These are phyloP conservation scores for Acanthosepion esculentum DNA, from an alignment of 2,888 invertebrate species.

Conservation along the genomic window DNA sequence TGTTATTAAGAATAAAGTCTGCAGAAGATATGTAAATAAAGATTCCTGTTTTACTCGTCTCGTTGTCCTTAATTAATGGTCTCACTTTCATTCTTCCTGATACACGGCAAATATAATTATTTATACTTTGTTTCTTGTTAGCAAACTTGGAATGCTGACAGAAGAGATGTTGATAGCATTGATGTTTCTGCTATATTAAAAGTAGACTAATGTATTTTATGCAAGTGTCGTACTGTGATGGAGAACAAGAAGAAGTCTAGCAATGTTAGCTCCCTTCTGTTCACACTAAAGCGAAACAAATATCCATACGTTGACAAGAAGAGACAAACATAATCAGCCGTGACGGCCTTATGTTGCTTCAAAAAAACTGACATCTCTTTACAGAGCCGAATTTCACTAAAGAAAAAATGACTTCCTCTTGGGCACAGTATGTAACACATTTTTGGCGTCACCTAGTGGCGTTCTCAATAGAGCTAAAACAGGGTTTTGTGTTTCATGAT, in stretches of 20 bases:
- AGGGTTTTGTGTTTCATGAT: background rate
- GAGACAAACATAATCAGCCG: background rate
- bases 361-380: background rate
- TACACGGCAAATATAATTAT: background rate
- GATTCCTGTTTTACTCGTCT: too few species aligned
- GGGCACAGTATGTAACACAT: background rate
- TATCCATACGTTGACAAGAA: background rate
- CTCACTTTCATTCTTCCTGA: background rate
- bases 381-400: too few species aligned
- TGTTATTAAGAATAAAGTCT: too few species aligned
- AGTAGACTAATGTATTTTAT: background rate
- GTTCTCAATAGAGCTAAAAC: background rate
- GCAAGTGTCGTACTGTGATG: background rate
- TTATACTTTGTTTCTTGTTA: background rate
- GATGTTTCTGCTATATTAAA: background rate
- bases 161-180: background rate
- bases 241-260: background rate
- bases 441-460: background rate
- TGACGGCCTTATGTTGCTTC: background rate
- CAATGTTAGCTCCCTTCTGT: background rate
- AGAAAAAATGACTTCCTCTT: background rate
- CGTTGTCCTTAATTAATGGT: background rate
- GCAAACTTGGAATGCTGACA: background rate
- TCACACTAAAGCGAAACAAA: background rate
- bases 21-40: too few species aligned